A percentile compares a stretch with the other conserved stretches of the same genome.
Evolutionary conservation across 2,797 vertebrate species (phyloP).

Genomic region (Lepus townsendii): DNA sequence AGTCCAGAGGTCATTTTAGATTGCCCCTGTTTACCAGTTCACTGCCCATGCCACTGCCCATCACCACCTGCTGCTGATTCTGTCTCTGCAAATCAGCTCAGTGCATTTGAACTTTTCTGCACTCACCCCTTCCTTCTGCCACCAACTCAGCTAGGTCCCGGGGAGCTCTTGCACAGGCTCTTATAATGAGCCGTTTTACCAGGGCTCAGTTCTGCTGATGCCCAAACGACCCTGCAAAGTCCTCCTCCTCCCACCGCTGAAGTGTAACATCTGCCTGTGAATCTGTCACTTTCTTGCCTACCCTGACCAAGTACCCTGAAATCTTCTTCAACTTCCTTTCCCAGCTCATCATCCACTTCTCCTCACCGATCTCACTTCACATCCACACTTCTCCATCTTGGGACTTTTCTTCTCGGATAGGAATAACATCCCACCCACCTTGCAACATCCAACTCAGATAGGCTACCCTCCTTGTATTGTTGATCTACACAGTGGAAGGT

Average conservation of each 20-base stretch:
- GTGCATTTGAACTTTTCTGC: no score
- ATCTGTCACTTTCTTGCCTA: neutral
- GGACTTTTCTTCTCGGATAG: neutral
- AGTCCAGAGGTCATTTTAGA: neutral
- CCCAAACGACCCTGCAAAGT: neutral
- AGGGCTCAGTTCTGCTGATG: neutral
- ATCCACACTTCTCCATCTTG: neutral
- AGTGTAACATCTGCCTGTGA: neutral
- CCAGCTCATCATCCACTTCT: neutral
- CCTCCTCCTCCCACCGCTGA: neutral
- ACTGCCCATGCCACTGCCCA: neutral
- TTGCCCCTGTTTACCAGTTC: neutral
- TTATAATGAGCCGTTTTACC: neutral
- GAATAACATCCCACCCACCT: neutral
- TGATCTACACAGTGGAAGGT: neutral
- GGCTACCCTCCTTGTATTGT: neutral
- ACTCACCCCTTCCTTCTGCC: neutral
- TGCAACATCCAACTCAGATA: neutral
- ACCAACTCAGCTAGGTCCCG: neutral
- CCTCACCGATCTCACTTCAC: neutral
- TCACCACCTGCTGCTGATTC: neutral
- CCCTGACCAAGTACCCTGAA: neutral
- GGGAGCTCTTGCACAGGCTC: neutral
- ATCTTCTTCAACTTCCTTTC: neutral
- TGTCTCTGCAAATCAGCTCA: neutral